Percentiles rank a stretch among this genome's conserved stretches.
Conservation (phyloP, 2,797 vertebrate genomes). For the Cuniculus paca region DNA sequence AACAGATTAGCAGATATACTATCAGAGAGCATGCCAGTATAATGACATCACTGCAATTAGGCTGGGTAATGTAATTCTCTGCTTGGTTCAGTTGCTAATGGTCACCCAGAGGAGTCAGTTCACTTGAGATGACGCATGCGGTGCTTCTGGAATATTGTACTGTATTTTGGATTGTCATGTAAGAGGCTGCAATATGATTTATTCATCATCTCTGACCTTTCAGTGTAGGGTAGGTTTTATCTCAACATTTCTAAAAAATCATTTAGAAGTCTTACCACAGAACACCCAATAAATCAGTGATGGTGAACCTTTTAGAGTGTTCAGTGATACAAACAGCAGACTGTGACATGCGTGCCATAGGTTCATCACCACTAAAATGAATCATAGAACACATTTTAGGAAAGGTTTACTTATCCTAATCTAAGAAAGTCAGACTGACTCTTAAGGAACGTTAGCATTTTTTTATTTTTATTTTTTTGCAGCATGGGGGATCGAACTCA, state of each 20-base stretch:
- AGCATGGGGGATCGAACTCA: too few relatives aligned
- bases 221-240: constrained; percentile 5
- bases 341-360: not conserved
- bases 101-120: constrained; percentile 41
- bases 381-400: not conserved
- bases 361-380: not conserved
- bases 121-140: constrained; percentile 58
- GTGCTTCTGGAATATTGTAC: constrained; percentile 56
- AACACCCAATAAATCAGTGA: not conserved
- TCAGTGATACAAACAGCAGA: not conserved
- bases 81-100: constrained; percentile 56
- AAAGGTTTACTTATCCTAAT: constrained; percentile 35
- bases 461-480: too few relatives aligned
- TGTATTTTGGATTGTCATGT: constrained; percentile 32
- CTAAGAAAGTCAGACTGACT: not conserved
- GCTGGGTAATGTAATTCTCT: constrained; percentile 71
- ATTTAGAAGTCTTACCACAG: constrained; percentile 13
- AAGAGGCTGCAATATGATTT: not conserved
- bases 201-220: constrained; percentile 28
- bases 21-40: constrained; percentile 57
- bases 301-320: not conserved
- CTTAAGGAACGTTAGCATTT: not conserved
- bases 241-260: constrained; percentile 18
- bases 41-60: constrained; percentile 72
- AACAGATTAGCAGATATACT: constrained; percentile 69